Evolutionary conservation across 2,113 vertebrate species (phyloP).

Genomic region (Tapirus terrestris): DNA sequence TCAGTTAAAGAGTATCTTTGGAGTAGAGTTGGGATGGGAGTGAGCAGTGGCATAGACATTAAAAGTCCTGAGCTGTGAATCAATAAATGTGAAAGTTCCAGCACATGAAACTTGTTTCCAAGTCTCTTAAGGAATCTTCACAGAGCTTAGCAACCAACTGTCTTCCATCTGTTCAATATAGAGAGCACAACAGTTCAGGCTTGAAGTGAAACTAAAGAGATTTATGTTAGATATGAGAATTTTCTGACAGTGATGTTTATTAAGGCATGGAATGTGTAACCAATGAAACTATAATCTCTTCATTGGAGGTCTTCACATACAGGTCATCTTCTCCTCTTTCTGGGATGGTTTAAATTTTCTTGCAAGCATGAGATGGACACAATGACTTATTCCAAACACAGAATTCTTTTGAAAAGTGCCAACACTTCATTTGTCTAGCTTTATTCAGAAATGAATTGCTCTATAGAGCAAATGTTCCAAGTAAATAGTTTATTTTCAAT

Average conservation of each 20-base stretch:
- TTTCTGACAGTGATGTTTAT: conserved; percentile 47
- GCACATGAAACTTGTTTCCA: conserved; percentile 19
- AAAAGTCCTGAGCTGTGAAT: neutral
- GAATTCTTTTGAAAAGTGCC: neutral
- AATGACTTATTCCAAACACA: conserved; percentile 1
- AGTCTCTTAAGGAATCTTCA: neutral
- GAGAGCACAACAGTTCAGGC: neutral
- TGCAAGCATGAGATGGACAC: neutral
- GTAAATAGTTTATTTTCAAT: conserved; percentile 49
- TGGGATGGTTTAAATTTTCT: conserved; percentile 25
- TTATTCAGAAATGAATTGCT: conserved; percentile 24
- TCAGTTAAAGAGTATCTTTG: neutral
- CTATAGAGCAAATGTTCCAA: neutral
- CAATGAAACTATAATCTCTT: neutral
- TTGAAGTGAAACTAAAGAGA: conserved; percentile 55
- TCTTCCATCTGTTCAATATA: conserved; percentile 51
- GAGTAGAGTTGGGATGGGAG: neutral
- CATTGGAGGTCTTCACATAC: conserved; percentile 17
- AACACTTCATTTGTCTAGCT: conserved; percentile 24
- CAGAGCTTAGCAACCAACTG: conserved; percentile 47
- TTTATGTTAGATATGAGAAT: conserved; percentile 25
- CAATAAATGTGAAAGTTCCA: neutral
- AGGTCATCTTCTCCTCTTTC: conserved; percentile 1
- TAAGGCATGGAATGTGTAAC: conserved; percentile 20
- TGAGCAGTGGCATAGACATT: neutral